phyloP scores from a whole-genome alignment of 2,888 invertebrate species.

The Hyles lineata region DNA sequence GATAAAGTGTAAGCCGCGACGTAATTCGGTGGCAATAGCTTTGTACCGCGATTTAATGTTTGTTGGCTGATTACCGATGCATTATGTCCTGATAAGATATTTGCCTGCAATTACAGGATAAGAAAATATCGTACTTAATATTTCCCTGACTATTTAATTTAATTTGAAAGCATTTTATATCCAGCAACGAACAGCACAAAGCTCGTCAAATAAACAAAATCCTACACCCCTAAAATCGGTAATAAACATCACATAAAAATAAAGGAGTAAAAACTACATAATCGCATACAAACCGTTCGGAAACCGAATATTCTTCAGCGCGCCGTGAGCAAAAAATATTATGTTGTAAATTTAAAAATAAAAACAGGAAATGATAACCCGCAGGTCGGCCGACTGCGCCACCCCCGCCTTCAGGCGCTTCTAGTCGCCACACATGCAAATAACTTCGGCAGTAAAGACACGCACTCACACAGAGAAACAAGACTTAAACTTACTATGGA shows the following conservation, averaged over 20 bases:
- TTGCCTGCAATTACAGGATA: not conserved
- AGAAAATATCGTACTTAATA: not conserved
- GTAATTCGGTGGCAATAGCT: not conserved
- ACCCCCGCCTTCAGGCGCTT: conserved; percentile 55
- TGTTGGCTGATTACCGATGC: not conserved
- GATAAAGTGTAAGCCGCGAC: conserved; percentile 41
- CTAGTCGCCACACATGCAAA: conserved; percentile 55
- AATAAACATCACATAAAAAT: conserved; percentile 17
- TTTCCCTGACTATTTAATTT: not conserved
- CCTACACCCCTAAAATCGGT: not conserved
- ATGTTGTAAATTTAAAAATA: conserved; percentile 82
- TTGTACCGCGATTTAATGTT: not conserved
- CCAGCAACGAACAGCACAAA: not conserved
- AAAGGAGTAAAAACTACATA: conserved; percentile 15
- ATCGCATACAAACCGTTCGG: conserved; percentile 8
- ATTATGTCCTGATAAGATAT: not conserved
- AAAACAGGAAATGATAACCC: conserved; percentile 85
- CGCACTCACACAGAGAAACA: conserved; percentile 42
- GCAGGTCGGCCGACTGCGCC: conserved; percentile 70
- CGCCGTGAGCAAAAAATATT: conserved; percentile 67
- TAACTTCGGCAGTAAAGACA: conserved; percentile 42
- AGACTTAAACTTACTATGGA: not conserved
- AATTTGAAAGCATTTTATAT: not conserved
- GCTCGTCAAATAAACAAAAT: not conserved
- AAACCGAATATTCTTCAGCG: conserved; percentile 44